Evolutionary conservation across 2,888 invertebrate species (phyloP), one percentile per base, ranked within the genome.

Genomic region (Acanthosoma haemorrhoidale): DNA sequence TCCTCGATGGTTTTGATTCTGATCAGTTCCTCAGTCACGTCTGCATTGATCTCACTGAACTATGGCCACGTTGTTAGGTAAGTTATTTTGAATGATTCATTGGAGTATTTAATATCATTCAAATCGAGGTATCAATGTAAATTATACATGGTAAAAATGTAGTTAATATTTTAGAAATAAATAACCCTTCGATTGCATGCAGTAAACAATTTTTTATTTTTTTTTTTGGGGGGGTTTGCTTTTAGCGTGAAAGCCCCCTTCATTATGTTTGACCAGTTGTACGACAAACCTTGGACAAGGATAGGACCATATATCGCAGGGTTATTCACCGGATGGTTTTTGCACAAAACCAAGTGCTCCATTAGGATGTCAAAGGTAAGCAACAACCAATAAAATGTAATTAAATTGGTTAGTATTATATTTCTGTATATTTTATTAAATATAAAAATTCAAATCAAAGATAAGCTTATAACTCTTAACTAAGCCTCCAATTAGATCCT

Each of bases 281-380:
- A 93, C 79, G 92, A 92, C 80, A 93, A 92, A 80, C 92, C 92
- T 1, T 93, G 92, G 91, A 92, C 92, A 0, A 81, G 92, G 70
- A 80, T 92, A 13, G 92, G 92, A 0, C 92, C 92, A 0, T 93
- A 92, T 79, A 82, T 92, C 2, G 88, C 92, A 67, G 92, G 92
- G 74, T 92, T 93, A 91, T 83, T 86, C 16, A 87, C 88, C 0
- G 92, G 92, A 0, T 93, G 92, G 88, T 85, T 89, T 73, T 82
- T 93, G 18, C 92, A 90, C 79, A 90, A 90, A 80, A 91, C 89
- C 29, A 88, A 91, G 78, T 87, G 91, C 79, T 88, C 88, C 79
- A 86, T 92, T 16, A 84, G 85, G 73, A 87, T 92, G 85, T 85
- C 84, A 34, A 87, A 84, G 83, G 89, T 89, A 77, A 79, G n/a